A percentile compares a stretch with the other conserved stretches of the same genome.
These are phyloP conservation scores for Nicator chloris DNA, from an alignment of 2,113 vertebrate genomes.

Conservation along the genomic window DNA sequence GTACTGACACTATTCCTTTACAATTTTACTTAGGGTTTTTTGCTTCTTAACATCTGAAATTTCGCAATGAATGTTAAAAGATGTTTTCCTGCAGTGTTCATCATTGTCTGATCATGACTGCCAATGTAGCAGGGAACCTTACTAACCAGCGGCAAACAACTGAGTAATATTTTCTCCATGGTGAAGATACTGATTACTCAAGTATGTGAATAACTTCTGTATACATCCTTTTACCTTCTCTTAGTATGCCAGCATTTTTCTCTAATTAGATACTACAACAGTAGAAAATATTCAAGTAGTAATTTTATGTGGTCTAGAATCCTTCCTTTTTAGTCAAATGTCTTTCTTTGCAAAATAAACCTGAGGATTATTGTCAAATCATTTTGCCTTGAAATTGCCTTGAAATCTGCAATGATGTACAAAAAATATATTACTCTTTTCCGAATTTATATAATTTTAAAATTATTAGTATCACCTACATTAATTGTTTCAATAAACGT, in stretches of 20 bases:
- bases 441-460: background rate
- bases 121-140: background rate
- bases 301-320: background rate
- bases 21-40: background rate
- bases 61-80: background rate
- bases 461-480: background rate
- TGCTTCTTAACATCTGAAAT: background rate
- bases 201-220: background rate
- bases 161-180: background rate
- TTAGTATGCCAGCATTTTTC: background rate
- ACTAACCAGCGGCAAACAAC: background rate
- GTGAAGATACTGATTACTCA: background rate
- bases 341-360: background rate
- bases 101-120: background rate
- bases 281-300: background rate
- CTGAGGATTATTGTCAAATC: background rate
- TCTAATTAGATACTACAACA: background rate
- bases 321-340: background rate
- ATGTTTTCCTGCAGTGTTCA: background rate
- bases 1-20: background rate
- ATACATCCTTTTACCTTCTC: background rate
- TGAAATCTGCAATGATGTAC: background rate
- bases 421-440: background rate
- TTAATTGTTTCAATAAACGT: background rate
- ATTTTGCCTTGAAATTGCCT: background rate